phyloP scores from a whole-genome alignment of 2,113 vertebrate genomes.

The Dasyurus viverrinus region DNA sequence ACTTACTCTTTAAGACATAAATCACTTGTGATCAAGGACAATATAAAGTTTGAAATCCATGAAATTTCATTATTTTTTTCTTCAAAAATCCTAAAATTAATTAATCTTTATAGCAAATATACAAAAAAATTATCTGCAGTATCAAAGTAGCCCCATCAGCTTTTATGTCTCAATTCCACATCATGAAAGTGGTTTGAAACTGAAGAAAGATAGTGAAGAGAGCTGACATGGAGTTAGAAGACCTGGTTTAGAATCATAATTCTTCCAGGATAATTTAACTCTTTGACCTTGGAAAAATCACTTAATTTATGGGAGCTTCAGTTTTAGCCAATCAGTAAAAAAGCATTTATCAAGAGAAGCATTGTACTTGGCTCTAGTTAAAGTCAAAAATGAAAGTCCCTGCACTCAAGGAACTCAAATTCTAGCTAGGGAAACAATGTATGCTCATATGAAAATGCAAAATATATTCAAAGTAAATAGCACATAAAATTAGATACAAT shows the following conservation, averaged over 20 bases:
- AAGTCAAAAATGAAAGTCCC: not conserved
- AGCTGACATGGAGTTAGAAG: not conserved
- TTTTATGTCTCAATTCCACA: not conserved
- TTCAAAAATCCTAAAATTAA: conserved; percentile 23
- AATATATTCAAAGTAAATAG: not conserved
- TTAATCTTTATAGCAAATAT: conserved; percentile 17
- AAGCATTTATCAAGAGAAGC: not conserved
- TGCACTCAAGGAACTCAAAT: not conserved
- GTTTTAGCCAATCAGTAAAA: not conserved
- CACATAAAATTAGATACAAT: not conserved
- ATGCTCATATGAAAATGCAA: not conserved
- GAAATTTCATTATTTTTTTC: conserved; percentile 14
- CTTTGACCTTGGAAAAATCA: not conserved
- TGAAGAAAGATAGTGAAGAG: not conserved
- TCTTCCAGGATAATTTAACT: not conserved
- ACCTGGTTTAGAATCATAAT: not conserved
- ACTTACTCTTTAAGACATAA: not conserved
- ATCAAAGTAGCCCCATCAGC: not conserved
- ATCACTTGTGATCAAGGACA: not conserved
- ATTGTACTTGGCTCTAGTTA: not conserved
- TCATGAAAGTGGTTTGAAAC: not conserved
- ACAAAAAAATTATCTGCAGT: not conserved
- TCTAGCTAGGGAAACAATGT: not conserved
- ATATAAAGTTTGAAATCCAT: not conserved
- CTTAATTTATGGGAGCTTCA: not conserved